Base-by-base conservation (phyloP, 1,140 invertebrate genomes). In the Cherax quadricarinatus region DNA sequence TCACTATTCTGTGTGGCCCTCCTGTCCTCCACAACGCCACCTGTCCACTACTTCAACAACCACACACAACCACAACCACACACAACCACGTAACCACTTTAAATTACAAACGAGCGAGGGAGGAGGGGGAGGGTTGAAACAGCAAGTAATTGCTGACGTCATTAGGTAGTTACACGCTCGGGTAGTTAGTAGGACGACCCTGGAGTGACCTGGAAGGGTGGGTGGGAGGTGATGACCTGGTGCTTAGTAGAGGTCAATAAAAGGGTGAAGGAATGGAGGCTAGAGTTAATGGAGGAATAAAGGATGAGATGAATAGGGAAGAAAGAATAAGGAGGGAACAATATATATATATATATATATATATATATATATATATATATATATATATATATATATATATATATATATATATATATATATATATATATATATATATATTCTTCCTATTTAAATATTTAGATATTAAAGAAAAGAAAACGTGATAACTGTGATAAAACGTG, bases 21-120 rank as follows among this genome's bases (percentile, higher is more conserved):
- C 79, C 6, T 49, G 6, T 18, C 49, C 41, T 24, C 86, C 85
- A 78, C 79, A 49, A 78, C 24, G 73, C 86, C 86, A 88, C 86
- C 86, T 88, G 86, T 88, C 30, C 73, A 1, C 18, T 30, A 62
- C 70, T 18, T 6, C 78, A 79, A 41, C 30, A 41, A 24, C 57
- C 49, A 30, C 87, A n/a, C n/a, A n/a, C 51, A 88, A 75, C 87
- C 57, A 80, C 75, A 81, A 53, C 70, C 30, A 75, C n/a, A n/a
- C n/a, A 75, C 51, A 88, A 75, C 87, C 57, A 80, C 75, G 81
- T 24, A 81, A 53, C 70, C 30, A 75, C 70, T 75, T 75, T 75
- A 75, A 75, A 75, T 75, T 75, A 75, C 70, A 30, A 75, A 75
- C 70, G 70, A 75, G 53, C 14, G 14, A 10, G 53, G 53, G 53